phyloP scores from a whole-genome alignment of 2,797 vertebrate genomes.

The Eulemur coronatus region DNA sequence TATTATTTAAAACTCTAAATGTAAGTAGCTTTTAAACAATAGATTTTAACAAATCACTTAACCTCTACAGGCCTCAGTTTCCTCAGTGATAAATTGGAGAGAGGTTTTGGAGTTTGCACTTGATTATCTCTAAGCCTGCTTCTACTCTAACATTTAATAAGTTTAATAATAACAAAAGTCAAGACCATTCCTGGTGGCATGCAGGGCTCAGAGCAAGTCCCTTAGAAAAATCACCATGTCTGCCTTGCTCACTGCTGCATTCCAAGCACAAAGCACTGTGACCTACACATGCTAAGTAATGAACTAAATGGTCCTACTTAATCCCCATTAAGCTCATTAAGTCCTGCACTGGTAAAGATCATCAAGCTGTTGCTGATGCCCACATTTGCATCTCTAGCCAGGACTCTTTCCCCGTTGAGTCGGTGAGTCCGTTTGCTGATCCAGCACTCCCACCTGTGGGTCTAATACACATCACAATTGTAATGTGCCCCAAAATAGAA shows the following conservation, averaged over 20 bases:
- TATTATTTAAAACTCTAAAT: not conserved
- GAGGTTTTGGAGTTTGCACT: not conserved
- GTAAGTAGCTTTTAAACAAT: not conserved
- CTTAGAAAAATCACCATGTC: not conserved
- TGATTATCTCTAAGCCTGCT: not conserved
- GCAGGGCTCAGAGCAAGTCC: not conserved
- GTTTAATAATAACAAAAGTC: not conserved
- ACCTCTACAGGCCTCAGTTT: not conserved
- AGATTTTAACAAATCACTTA: not conserved
- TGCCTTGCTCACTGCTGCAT: not conserved
- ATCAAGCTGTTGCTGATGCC: not conserved
- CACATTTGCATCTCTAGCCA: not conserved
- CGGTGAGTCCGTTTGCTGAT: not conserved
- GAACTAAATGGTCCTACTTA: not conserved
- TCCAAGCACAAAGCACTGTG: not conserved
- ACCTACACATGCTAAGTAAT: not conserved
- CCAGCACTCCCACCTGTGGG: not conserved
- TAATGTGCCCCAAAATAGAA: not conserved
- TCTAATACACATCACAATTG: not conserved
- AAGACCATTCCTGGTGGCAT: not conserved
- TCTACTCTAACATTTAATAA: not conserved
- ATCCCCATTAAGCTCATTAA: not conserved
- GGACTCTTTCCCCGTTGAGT: not conserved
- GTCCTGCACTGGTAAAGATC: not conserved
- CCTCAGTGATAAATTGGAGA: not conserved